Conservation (phyloP, 1,140 invertebrate genomes). For the Zaprionus vittiger region DNA sequence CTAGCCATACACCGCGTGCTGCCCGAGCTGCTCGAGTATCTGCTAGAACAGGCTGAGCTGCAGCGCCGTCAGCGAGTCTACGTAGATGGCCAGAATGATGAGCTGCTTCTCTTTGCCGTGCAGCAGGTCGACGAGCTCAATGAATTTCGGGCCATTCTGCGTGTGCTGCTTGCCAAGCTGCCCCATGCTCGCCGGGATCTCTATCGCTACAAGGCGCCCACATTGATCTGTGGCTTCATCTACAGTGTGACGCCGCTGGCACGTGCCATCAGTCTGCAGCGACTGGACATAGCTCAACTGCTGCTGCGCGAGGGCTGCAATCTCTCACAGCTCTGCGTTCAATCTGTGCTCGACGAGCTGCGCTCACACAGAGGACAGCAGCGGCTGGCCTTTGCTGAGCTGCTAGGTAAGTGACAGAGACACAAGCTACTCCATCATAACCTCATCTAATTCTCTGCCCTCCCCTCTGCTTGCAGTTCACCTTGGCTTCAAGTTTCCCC, state of each 20-base stretch:
- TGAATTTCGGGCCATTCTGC: slow-evolving; percentile 84
- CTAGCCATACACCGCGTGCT: slow-evolving; percentile 86
- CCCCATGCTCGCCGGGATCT: slow-evolving; percentile 50
- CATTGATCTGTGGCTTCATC: slow-evolving; percentile 63
- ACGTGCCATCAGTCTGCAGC: slow-evolving; percentile 84
- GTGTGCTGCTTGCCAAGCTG: slow-evolving; percentile 84
- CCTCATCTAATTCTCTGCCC: background rate
- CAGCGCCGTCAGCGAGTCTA: slow-evolving; percentile 52
- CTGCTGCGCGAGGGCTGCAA: slow-evolving; percentile 85
- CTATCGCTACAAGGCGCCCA: slow-evolving; percentile 49
- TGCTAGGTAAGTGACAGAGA: slow-evolving; percentile 60
- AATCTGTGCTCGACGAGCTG: slow-evolving; percentile 62
- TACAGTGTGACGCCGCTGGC: slow-evolving; percentile 85
- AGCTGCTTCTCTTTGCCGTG: slow-evolving; percentile 83
- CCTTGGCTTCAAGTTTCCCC: slow-evolving; percentile 68
- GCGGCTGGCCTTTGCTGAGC: slow-evolving; percentile 46
- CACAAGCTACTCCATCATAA: background rate
- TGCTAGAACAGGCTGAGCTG: slow-evolving; percentile 84
- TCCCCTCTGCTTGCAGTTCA: slow-evolving; percentile 47
- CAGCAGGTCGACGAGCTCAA: slow-evolving; percentile 74
- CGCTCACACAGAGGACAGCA: slow-evolving; percentile 28
- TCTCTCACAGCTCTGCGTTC: slow-evolving; percentile 69
- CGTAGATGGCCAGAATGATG: slow-evolving; percentile 81
- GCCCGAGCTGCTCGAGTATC: slow-evolving; percentile 84
- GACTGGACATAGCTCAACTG: slow-evolving; percentile 83